Conservation (phyloP, 2,797 vertebrate species). For the Etheostoma nigrum region DNA sequence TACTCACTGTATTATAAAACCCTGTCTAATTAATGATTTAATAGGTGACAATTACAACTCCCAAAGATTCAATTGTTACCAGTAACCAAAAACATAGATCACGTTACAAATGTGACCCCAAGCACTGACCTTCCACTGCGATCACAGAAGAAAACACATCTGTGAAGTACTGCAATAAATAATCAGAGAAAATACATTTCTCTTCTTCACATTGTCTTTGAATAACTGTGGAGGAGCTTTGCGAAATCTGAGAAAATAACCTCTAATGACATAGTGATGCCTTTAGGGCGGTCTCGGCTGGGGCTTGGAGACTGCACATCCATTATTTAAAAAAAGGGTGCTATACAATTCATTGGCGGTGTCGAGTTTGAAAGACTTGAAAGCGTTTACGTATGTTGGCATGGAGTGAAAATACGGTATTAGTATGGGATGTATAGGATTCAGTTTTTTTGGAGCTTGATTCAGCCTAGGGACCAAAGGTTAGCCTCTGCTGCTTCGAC, state of each 20-base stretch:
- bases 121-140: slow-evolving; percentile 39
- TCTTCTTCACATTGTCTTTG: neutral
- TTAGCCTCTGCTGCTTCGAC: neutral
- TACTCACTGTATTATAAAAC: neutral
- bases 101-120: slow-evolving; percentile 41
- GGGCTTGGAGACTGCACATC: neutral
- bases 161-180: neutral
- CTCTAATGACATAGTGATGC: neutral
- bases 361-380: neutral
- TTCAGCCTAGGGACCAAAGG: neutral
- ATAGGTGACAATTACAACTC: slow-evolving; percentile 32
- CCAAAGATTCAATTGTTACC: slow-evolving; percentile 11
- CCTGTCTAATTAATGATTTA: slow-evolving; percentile 4
- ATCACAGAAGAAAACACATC: neutral
- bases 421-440: neutral
- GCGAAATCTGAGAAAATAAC: neutral
- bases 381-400: neutral
- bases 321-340: neutral
- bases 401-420: neutral
- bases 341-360: neutral
- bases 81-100: slow-evolving; percentile 54
- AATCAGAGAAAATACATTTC: neutral
- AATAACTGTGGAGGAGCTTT: neutral
- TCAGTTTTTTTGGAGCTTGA: neutral
- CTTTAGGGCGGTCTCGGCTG: neutral